phyloP scores from a whole-genome alignment of 2,888 invertebrate genomes.

The Polylopha cassiicola region DNA sequence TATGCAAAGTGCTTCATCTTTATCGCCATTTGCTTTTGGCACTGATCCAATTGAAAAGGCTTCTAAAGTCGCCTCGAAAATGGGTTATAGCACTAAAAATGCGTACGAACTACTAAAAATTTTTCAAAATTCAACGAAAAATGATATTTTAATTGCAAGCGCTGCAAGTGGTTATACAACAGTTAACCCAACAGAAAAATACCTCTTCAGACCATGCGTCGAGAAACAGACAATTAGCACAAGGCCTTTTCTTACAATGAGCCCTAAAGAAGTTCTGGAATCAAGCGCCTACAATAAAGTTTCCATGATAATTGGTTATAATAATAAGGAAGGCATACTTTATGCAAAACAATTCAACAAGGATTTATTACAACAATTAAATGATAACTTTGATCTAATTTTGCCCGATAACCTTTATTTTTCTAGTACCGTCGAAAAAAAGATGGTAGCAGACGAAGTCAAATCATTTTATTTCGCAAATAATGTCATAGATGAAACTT shows the following conservation, averaged over 20 bases:
- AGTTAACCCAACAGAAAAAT: conserved; percentile 5
- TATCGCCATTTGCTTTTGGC: conserved; percentile 24
- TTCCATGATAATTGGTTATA: conserved; percentile 26
- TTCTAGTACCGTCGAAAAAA: conserved; percentile 14
- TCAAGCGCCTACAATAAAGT: conserved; percentile 24
- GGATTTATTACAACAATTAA: conserved; percentile 6
- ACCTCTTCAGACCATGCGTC: conserved; percentile 11
- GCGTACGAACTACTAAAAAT: conserved; percentile 24
- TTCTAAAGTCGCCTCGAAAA: conserved; percentile 19
- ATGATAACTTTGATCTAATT: conserved; percentile 10
- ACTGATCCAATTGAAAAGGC: conserved; percentile 22
- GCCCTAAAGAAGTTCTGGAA: conserved; percentile 21
- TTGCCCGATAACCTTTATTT: conserved; percentile 18
- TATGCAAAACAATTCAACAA: conserved; percentile 11
- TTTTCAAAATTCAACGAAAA: conserved; percentile 21
- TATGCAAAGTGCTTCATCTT: conserved; percentile 24
- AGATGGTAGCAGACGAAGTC: conserved; percentile 9
- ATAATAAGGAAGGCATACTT: conserved; percentile 25
- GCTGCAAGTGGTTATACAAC: conserved; percentile 8
- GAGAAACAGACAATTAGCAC: conserved; percentile 7
- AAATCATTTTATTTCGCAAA: conserved; percentile 24
- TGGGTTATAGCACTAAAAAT: conserved; percentile 25
- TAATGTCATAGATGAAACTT: conserved; percentile 6
- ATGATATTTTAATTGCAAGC: conserved; percentile 22
- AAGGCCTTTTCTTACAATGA: conserved; percentile 20